Percentiles rank a stretch among this genome's conserved stretches.
Conservation (phyloP, 2,888 invertebrate genomes). For the Oegoconia quadripuncta region DNA sequence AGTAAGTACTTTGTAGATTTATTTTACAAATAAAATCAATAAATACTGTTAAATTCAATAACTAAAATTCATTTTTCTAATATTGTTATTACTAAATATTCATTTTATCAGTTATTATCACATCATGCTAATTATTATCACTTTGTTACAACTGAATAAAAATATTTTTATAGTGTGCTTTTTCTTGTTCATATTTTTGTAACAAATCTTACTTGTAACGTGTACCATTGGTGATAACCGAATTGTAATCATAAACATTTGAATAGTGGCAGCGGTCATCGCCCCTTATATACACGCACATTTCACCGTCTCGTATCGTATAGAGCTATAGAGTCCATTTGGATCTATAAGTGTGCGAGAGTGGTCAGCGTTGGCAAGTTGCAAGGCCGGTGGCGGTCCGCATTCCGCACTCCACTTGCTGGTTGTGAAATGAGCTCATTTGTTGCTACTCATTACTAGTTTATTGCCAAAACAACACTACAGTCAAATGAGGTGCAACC, state of each 20-base stretch:
- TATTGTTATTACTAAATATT: too few relatives aligned
- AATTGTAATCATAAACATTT: slow-evolving; percentile 14
- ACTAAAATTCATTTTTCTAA: too few relatives aligned
- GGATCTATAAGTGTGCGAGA: slow-evolving; percentile 56
- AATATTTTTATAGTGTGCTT: too few relatives aligned
- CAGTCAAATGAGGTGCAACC: not conserved
- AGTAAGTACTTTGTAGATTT: too few relatives aligned
- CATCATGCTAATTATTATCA: too few relatives aligned
- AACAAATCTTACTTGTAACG: slow-evolving; percentile 1
- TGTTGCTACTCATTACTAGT: slow-evolving; percentile 46
- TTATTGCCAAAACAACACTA: slow-evolving; percentile 4
- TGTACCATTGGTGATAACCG: slow-evolving; percentile 3
- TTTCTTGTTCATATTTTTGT: too few relatives aligned
- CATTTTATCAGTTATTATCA: too few relatives aligned
- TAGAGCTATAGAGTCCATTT: slow-evolving; percentile 42
- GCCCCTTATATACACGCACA: slow-evolving; percentile 40
- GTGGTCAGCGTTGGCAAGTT: slow-evolving; percentile 71
- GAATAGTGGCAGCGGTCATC: slow-evolving; percentile 36
- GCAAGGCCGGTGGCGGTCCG: slow-evolving; percentile 70
- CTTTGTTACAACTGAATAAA: too few relatives aligned
- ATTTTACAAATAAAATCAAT: too few relatives aligned
- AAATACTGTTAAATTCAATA: too few relatives aligned
- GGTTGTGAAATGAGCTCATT: slow-evolving; percentile 69
- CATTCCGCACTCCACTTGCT: slow-evolving; percentile 65
- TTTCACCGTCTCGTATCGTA: slow-evolving; percentile 33